Evolutionary conservation across 2,113 vertebrate species (phyloP), one percentile per base, ranked within the genome.

Genomic region (Ceratotherium simum): DNA sequence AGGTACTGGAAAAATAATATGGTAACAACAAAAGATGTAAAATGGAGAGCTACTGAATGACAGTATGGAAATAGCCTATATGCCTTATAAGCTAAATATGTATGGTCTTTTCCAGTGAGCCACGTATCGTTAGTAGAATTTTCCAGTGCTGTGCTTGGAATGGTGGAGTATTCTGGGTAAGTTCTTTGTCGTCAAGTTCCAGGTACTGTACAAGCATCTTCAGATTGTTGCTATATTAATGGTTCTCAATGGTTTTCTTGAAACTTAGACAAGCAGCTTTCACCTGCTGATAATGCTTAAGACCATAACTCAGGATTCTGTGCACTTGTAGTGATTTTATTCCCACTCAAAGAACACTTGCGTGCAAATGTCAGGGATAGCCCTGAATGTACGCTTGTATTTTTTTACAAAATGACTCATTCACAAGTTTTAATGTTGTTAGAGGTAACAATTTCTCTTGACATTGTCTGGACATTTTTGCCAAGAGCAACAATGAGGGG

Each of bases 101-200:
- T 91, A 27, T 95, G 85, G 21, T 97, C 96, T 98, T 97, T 98
- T 56, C 36, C 98, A 99, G 99, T 95, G 99, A 99, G 85, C 99
- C 99, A 58, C 99, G 99, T 97, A 99, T 99, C 64, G 99, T 99
- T 80, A 99, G 99, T 98, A 99, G 99, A 97, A 99, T 99, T 96
- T 99, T 99, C 98, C 99, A 99, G 97, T 99, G 99, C 94, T 99
- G 99, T 97, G 99, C 99, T 95, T 99, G 99, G 99, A 99, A 99
- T 81, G 99, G 99, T 96, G 99, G 99, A 0, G 99, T 99, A 33
- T 99, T 99, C 98, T 99, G 99, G 99, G 99, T 99, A 98, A 97
- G 99, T 96, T 88, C 25, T 97, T 95, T 91, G 60, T 33, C 27
- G 31, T 92, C 56, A 80, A 90, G 84, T 96, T 95, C 69, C 21